phyloP scores from a whole-genome alignment of 2,797 vertebrate species.

The Delichon dasypus region DNA sequence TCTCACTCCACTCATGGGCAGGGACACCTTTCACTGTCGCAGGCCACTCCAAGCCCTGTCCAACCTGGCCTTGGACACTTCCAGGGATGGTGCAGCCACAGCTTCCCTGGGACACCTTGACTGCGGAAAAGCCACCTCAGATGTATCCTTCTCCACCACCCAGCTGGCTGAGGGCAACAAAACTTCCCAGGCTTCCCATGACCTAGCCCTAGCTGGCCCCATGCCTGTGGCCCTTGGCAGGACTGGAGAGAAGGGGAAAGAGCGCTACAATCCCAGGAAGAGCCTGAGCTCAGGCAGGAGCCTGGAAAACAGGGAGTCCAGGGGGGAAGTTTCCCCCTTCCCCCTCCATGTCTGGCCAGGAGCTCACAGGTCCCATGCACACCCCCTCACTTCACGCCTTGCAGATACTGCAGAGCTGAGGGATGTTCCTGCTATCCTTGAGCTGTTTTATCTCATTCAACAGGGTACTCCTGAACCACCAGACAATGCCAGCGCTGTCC shows the following conservation, averaged over 20 bases:
- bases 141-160: not conserved
- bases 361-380: not conserved
- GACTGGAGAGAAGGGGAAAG: conserved; percentile 33
- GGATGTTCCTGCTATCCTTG: not conserved
- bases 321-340: not conserved
- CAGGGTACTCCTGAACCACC: not conserved
- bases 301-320: not conserved
- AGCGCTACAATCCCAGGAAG: not conserved
- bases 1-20: not conserved
- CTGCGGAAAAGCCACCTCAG: not conserved
- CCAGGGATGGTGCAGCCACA: not conserved
- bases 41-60: accelerated
- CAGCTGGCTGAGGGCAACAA: not conserved
- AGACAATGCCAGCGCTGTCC: accelerated
- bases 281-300: not conserved
- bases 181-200: not conserved
- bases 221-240: not conserved
- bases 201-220: conserved; percentile 24
- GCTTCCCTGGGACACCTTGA: not conserved
- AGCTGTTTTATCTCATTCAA: not conserved
- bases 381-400: not conserved
- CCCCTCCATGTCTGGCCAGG: accelerated
- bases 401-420: not conserved
- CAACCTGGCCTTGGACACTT: not conserved
- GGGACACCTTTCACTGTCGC: not conserved